phyloP scores from a whole-genome alignment of 2,888 invertebrate species.

The Patella depressa region DNA sequence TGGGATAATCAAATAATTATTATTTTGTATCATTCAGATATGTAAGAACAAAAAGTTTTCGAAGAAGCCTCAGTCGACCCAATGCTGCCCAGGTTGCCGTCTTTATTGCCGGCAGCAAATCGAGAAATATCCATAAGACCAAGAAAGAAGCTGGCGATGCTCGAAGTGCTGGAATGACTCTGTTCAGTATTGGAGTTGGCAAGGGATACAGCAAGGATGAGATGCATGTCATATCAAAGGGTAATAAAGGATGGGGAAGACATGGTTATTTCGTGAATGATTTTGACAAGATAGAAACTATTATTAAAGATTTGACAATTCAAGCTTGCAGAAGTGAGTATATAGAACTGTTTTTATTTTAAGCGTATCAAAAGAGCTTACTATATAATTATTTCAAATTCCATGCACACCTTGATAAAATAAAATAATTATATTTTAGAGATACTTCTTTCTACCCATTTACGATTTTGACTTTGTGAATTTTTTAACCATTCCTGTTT shows the following conservation, averaged over 20 bases:
- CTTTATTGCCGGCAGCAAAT: slow-evolving; percentile 54
- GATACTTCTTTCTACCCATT: too few species aligned
- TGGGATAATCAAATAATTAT: too few species aligned
- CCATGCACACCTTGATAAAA: too few species aligned
- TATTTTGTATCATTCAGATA: slow-evolving; percentile 30
- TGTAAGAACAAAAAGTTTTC: slow-evolving; percentile 54
- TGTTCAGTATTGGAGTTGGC: slow-evolving; percentile 59
- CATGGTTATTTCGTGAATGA: slow-evolving; percentile 27
- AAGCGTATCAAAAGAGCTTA: background rate
- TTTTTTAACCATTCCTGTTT: too few species aligned
- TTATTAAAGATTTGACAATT: slow-evolving; percentile 51
- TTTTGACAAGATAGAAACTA: slow-evolving; percentile 50
- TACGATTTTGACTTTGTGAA: too few species aligned
- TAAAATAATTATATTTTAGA: too few species aligned
- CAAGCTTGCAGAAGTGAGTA: slow-evolving; percentile 56
- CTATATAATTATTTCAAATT: too few species aligned
- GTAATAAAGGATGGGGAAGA: slow-evolving; percentile 20
- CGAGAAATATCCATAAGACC: slow-evolving; percentile 39
- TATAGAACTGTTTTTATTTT: background rate
- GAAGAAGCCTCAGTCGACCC: slow-evolving; percentile 44
- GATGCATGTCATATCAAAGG: slow-evolving; percentile 43
- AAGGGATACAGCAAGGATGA: slow-evolving; percentile 44
- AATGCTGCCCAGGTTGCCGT: slow-evolving; percentile 56
- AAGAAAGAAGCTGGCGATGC: slow-evolving; percentile 54
- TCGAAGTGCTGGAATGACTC: slow-evolving; percentile 50